These are phyloP conservation scores for Zootoca vivipara DNA, from an alignment of 2,113 vertebrate species.

Conservation along the genomic window DNA sequence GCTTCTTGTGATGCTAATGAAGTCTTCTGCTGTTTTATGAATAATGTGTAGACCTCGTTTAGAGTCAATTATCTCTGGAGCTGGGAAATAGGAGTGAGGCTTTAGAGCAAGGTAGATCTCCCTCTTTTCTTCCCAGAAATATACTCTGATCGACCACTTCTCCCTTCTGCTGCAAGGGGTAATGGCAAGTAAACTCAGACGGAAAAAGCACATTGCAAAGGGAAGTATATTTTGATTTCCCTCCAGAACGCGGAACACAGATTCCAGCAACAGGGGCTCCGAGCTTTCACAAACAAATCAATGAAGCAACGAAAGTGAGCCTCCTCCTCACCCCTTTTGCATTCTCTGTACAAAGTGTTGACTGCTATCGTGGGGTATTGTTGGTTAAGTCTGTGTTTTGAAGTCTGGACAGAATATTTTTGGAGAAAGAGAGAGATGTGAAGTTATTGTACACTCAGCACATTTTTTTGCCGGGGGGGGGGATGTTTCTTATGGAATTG, in stretches of 20 bases:
- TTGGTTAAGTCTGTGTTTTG: neutral
- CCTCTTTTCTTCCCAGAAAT: too few relatives aligned
- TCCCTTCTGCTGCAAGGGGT: neutral
- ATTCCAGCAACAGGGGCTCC: neutral
- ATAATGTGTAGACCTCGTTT: neutral
- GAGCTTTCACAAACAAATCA: neutral
- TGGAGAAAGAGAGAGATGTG: too few relatives aligned
- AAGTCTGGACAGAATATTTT: neutral
- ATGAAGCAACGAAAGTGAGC: neutral
- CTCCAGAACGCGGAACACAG: neutral
- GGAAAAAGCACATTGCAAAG: neutral
- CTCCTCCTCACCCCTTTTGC: neutral
- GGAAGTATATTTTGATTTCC: neutral
- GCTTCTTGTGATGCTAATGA: neutral
- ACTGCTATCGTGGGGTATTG: neutral
- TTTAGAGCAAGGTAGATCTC: neutral
- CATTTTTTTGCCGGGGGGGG: too few relatives aligned
- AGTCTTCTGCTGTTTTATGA: neutral
- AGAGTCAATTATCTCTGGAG: neutral
- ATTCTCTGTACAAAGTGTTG: neutral
- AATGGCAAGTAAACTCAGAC: neutral
- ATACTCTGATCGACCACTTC: too few relatives aligned
- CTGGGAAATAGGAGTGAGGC: neutral
- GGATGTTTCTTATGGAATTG: neutral
- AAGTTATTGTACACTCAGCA: neutral